Evolutionary conservation across 2,797 vertebrate species (phyloP), one percentile per base, ranked within the genome.

Genomic region (Ispidina lecontei): DNA sequence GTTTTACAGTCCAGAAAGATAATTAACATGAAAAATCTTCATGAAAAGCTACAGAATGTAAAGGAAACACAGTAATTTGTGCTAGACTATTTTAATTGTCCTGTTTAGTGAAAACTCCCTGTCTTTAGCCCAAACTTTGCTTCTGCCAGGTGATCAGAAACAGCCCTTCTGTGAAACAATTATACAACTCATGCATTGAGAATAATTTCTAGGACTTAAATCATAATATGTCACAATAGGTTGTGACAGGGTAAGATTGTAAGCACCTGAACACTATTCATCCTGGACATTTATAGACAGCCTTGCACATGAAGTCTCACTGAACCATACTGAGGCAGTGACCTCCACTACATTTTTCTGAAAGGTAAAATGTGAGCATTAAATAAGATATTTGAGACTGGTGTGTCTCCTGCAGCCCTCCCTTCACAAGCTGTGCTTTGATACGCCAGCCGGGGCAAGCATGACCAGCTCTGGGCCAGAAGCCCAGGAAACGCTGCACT

Each of bases 151-250:
- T 51, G 55, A 74, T 52, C 28, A 55, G 46, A 83, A 80, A 12
- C 51, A 89, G 51, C 65, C 23, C n/a, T 79, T 67, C 69, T 65
- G 62, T 79, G 81, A 91, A 90, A 80, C n/a, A 47, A 28, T 74
- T 83, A 72, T 20, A 62, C 16, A 82, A 28, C 23, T 13, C 4
- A 9, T 22, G 25, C 31, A 81, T 14, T 25, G 52, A 59, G 56
- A 75, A 87, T 21, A 80, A 70, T 73, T 90, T 93, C 75, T 94
- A 96, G 67, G 89, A 89, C 85, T 72, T 77, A 90, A 93, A 85
- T 44, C 44, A 51, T 37, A 72, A 77, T 63, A 90, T 94, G 89
- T 83, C 86, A 89, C 75, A 80, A 65, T 63, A 83, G 47, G 47
- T 46, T 84, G 69, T 84, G 82, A 87, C 89, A 87, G 70, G 63